Evolutionary conservation across 2,888 invertebrate species (phyloP).

Genomic region (Ypsolopha scabrella): DNA sequence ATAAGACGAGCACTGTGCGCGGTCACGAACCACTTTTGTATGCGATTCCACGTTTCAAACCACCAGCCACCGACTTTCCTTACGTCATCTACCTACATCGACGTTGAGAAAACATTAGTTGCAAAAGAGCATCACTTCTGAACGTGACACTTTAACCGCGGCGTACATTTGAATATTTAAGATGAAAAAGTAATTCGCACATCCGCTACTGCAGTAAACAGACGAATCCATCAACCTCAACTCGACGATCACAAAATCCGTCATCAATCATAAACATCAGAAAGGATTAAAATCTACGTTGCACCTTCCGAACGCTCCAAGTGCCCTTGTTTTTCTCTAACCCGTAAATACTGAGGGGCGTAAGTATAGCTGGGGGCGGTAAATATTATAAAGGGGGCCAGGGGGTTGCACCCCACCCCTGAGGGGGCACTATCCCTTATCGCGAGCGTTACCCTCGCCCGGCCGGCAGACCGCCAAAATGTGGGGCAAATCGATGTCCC

Average conservation of each 20-base stretch:
- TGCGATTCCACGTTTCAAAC: constrained; percentile 22
- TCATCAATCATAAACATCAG: constrained; percentile 70
- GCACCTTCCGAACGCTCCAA: constrained; percentile 66
- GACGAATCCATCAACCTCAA: constrained; percentile 64
- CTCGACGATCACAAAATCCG: constrained; percentile 63
- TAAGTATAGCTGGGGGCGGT: constrained; percentile 70
- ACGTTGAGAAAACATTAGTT: constrained; percentile 26
- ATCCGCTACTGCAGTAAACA: constrained; percentile 34
- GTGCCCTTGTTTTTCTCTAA: constrained; percentile 71
- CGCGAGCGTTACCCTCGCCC: constrained; percentile 68
- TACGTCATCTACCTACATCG: constrained; percentile 1
- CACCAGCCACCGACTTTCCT: constrained; percentile 10
- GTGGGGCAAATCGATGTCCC: constrained; percentile 69
- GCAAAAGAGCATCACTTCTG: too few species aligned
- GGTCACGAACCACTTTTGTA: constrained; percentile 25
- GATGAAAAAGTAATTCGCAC: constrained; percentile 32
- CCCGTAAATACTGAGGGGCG: constrained; percentile 71
- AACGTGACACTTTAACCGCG: too few species aligned
- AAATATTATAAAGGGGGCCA: constrained; percentile 63
- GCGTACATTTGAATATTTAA: too few species aligned
- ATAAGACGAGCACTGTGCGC: constrained; percentile 18
- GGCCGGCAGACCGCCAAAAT: constrained; percentile 65
- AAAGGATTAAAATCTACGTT: constrained; percentile 71
- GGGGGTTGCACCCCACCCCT: constrained; percentile 39
- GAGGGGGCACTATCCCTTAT: constrained; percentile 69